Evolutionary conservation across 2,797 vertebrate genomes (phyloP).

Genomic region (Adelosebastes latens): DNA sequence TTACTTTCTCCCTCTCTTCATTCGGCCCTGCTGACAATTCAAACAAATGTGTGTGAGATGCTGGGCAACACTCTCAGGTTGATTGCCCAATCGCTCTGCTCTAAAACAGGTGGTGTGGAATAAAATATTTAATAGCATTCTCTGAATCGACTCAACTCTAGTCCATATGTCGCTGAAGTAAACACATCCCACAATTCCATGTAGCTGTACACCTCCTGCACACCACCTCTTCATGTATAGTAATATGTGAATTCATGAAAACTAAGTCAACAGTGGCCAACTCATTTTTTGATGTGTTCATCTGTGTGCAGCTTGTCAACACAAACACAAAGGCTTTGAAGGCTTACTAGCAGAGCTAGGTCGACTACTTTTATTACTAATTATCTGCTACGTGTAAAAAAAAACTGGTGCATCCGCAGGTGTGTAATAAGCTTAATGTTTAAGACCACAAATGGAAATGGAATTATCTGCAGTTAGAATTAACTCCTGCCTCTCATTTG

Average conservation of each 20-base stretch:
- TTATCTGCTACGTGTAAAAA: constrained; percentile 19
- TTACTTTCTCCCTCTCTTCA: background rate
- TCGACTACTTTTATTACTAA: constrained; percentile 28
- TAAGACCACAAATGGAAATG: constrained; percentile 7
- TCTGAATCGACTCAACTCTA: constrained; percentile 37
- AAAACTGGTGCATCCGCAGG: background rate
- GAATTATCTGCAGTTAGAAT: constrained; percentile 18
- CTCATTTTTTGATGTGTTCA: background rate
- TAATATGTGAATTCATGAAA: constrained; percentile 18
- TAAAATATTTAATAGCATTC: constrained; percentile 68
- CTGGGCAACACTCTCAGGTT: constrained; percentile 37
- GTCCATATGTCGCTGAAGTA: constrained; percentile 54
- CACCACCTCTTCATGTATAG: background rate
- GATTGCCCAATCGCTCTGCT: constrained; percentile 35
- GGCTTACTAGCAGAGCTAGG: constrained; percentile 6
- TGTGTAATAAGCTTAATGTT: constrained; percentile 24
- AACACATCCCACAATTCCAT: constrained; percentile 15
- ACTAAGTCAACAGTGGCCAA: background rate
- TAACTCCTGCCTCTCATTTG: background rate
- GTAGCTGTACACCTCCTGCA: background rate
- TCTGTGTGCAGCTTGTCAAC: constrained; percentile 10
- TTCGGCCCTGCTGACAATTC: constrained; percentile 45
- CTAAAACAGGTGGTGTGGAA: constrained; percentile 63
- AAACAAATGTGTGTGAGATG: constrained; percentile 41
- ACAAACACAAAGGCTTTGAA: constrained; percentile 35